A percentile compares a stretch with the other conserved stretches of the same genome.
These are phyloP conservation scores for Zaprionus taronus DNA, from an alignment of 1,140 invertebrate species.

Conservation along the genomic window DNA sequence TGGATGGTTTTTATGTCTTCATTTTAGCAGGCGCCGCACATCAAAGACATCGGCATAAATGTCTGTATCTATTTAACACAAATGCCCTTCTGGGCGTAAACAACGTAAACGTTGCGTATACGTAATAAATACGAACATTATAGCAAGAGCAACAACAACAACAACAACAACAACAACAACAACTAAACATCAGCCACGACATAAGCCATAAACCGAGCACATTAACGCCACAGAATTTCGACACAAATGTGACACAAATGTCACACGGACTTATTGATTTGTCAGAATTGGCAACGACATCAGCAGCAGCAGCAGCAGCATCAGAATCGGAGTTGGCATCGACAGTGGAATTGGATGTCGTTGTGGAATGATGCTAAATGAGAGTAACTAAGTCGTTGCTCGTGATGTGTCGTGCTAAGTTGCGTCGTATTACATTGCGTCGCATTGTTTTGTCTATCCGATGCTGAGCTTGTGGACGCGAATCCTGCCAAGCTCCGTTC, in stretches of 20 bases:
- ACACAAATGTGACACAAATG: slow-evolving; percentile 81
- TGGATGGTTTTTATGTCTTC: slow-evolving; percentile 72
- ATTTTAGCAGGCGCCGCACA: slow-evolving; percentile 54
- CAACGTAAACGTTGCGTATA: slow-evolving; percentile 42
- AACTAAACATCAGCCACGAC: slow-evolving; percentile 9
- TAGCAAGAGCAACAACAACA: slow-evolving; percentile 25
- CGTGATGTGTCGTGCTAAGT: neutral
- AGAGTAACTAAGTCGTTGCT: slow-evolving; percentile 20
- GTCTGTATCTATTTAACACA: slow-evolving; percentile 50
- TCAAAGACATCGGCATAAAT: slow-evolving; percentile 53
- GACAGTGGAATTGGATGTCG: neutral
- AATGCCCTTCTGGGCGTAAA: slow-evolving; percentile 49
- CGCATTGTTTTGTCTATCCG: slow-evolving; percentile 1
- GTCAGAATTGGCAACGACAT: neutral
- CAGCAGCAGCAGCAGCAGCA: neutral
- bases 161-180: slow-evolving; percentile 19
- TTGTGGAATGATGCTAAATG: slow-evolving; percentile 23
- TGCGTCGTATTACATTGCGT: neutral
- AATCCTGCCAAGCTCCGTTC: neutral
- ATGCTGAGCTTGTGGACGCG: neutral
- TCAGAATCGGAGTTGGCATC: neutral
- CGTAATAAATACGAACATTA: slow-evolving; percentile 74
- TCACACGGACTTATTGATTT: slow-evolving; percentile 74
- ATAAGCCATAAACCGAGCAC: slow-evolving; percentile 65
- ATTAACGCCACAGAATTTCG: slow-evolving; percentile 73